Evolutionary conservation across 2,113 vertebrate genomes (phyloP).

Genomic region (Pteruthius melanotis): DNA sequence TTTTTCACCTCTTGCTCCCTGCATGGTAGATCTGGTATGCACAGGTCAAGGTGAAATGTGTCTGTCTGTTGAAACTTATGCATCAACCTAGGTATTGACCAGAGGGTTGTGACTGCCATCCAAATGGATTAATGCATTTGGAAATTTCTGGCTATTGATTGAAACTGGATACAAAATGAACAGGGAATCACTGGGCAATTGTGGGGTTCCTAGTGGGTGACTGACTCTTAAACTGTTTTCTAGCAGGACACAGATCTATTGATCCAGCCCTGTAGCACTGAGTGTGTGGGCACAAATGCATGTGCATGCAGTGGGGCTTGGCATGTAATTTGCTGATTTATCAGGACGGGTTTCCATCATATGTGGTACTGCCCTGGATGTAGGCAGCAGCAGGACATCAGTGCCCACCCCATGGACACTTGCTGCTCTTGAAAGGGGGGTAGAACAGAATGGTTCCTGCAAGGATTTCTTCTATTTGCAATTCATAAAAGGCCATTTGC

Average conservation of each 20-base stretch:
- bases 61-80: not conserved
- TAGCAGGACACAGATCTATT: not conserved
- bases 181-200: not conserved
- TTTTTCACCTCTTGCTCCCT: not conserved
- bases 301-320: fast-evolving
- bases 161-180: not conserved
- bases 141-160: not conserved
- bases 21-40: not conserved
- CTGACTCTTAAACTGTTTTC: not conserved
- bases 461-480: not conserved
- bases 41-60: not conserved
- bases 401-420: not conserved
- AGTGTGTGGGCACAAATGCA: not conserved
- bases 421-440: not conserved
- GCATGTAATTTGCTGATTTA: not conserved
- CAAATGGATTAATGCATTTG: not conserved
- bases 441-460: not conserved
- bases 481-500: not conserved
- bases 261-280: not conserved
- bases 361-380: not conserved
- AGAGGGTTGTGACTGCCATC: fast-evolving
- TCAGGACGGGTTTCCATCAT: not conserved
- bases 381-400: not conserved
- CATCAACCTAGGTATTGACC: not conserved
- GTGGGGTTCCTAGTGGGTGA: not conserved